These are phyloP conservation scores for Holacanthella duospinosa DNA, from an alignment of 2,888 invertebrate species.

Conservation along the genomic window DNA sequence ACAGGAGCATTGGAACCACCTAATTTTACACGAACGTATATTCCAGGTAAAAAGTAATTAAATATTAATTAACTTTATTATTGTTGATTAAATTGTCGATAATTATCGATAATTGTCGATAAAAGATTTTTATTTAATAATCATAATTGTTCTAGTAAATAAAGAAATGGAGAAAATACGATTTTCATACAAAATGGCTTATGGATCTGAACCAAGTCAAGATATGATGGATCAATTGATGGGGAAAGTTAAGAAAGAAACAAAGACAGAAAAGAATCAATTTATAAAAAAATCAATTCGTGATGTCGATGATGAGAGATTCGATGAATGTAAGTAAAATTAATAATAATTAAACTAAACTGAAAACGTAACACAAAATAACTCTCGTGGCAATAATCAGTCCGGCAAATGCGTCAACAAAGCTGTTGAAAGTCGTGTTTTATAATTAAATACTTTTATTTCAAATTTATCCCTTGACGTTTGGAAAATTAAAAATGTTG, in stretches of 20 bases:
- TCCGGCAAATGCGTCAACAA: not conserved
- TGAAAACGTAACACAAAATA: no score
- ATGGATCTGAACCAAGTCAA: not conserved
- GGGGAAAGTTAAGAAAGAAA: not conserved
- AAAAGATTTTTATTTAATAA: not conserved
- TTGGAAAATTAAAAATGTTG: no score
- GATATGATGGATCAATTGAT: not conserved
- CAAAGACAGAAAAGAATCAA: not conserved
- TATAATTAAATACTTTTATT: no score
- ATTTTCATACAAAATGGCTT: constrained; percentile 9
- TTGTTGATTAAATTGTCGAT: no score
- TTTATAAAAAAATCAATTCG: not conserved
- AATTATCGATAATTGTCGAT: no score
- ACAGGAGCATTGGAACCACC: not conserved
- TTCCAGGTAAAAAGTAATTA: not conserved
- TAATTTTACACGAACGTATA: not conserved
- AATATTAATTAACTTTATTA: not conserved
- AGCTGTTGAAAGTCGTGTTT: no score
- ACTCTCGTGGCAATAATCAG: not conserved
- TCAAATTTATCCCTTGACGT: no score
- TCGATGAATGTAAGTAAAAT: constrained; percentile 3
- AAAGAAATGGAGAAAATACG: constrained; percentile 1
- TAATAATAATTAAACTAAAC: not conserved
- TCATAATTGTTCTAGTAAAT: not conserved
- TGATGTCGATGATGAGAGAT: not conserved